Base-by-base conservation (phyloP, 2,113 vertebrate genomes). In the Anguilla rostrata region DNA sequence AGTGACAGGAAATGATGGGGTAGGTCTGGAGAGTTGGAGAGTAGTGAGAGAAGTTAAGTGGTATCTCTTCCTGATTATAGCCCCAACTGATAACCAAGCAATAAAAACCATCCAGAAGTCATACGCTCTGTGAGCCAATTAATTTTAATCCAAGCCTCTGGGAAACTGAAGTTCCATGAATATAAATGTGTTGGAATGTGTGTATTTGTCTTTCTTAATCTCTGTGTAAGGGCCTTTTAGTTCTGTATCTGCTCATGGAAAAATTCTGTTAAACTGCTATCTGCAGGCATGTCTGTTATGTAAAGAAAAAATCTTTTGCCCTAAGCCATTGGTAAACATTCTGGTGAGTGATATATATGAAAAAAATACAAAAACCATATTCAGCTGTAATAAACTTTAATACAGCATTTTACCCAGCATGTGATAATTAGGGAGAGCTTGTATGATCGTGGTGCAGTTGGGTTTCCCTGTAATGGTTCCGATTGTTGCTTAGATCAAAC, bases 351-450 rank as follows among this genome's bases (percentile, higher is more conserved):
- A 75, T 85, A 86, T 83, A 82, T 90, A 87, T 80, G 53, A 86
- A 91, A 85, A 84, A 83, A 90, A 89, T 87, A 88, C 87, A 56
- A 83, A 88, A 86, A 49, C 39, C 82, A 34, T 26, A 86, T 22
- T 40, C 22, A 39, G 78, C 81, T 83, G 81, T 12, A 86, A 80
- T 20, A 60, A 83, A 78, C 82, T 81, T 66, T 49, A 85, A 34
- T 40, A 22, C 78, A 63, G n/a, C 22, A 7, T 0, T 81, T 85
- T 87, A 49, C 83, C 86, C 79, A 9, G 41, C 34, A 2, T 6
- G 82, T 75, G n/a, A 34, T 81, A 66, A 39, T 1, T 14, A 84
- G 82, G 84, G 49, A 39, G 43, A 60, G 81, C 29, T 34, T 0
- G 2, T 41, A 34, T 84, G 53, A 26, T 63, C 46, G 34, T 22